Base-by-base conservation (phyloP, 2,797 vertebrate genomes). In the Dromococcyx pavoninus region DNA sequence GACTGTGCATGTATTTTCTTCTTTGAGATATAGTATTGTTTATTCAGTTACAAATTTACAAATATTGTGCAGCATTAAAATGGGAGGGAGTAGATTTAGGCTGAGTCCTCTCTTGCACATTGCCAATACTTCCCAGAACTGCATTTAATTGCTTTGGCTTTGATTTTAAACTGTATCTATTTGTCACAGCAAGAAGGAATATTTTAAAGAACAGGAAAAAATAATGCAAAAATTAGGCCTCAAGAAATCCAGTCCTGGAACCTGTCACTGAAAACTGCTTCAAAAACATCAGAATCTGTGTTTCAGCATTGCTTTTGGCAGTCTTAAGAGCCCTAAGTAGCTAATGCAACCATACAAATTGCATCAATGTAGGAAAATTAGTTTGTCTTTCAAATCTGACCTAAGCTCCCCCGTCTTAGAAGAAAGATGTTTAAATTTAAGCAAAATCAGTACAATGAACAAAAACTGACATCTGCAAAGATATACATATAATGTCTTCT, bases 381-480 rank as follows among this genome's bases (percentile, higher is more conserved):
- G 33, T 37, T 33, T 44, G 46, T 71, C 41, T 81, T 53, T 64
- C 33, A 46, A 27, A 65, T 48, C 24, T 61, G 48, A 56, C 25
- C 10, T 24, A 46, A 71, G 33, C 13, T 62, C 19, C 67, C 61
- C 30, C 13, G 33, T 41, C 15, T 11, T 60, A 8, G 44, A 88
- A 48, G 14, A 56, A 56, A 14, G 11, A 16, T 11, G 35, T n/a
- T 88, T 50, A 44, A n/a, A 39, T 89, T 41, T 41, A 70, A 75
- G 25, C 25, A 41, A 66, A 48, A 80, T 56, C 57, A 66, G 41
- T 13, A 54, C 35, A 66, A 66, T 5, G 64, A 30, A 75, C 32
- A 50, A 58, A 58, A 5, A 1, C 3, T 4, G 14, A 19, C 21
- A 43, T 0, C 0, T 23, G 17, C 33, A 64, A 89, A 77, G 35